Evolutionary conservation across 2,888 invertebrate genomes (phyloP).

Genomic region (Plebejus anna): DNA sequence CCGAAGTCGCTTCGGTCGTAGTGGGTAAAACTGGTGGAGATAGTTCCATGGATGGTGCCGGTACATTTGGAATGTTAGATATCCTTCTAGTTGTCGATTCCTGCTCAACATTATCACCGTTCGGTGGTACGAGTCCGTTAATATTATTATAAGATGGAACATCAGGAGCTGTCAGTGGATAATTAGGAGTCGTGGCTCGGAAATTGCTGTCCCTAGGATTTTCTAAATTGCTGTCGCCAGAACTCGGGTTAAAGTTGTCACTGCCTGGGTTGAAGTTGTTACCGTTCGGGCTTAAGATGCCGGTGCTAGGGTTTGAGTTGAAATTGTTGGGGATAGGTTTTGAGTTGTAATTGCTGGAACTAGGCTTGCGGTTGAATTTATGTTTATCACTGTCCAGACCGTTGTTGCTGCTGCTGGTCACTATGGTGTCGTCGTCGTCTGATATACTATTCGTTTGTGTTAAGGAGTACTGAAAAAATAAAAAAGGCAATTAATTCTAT

Average conservation of each 20-base stretch:
- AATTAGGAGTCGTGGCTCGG: background rate
- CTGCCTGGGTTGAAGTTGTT: slow-evolving; percentile 63
- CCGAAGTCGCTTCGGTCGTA: slow-evolving; percentile 47
- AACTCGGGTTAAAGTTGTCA: slow-evolving; percentile 65
- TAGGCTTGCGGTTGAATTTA: slow-evolving; percentile 61
- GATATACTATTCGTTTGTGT: slow-evolving; percentile 67
- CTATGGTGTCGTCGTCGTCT: slow-evolving; percentile 60
- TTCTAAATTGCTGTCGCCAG: background rate
- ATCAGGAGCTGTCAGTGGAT: background rate
- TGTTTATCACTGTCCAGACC: slow-evolving; percentile 66
- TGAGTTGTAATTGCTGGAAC: background rate
- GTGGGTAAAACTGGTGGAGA: slow-evolving; percentile 53
- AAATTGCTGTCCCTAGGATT: slow-evolving; percentile 1
- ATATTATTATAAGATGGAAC: background rate
- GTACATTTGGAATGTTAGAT: slow-evolving; percentile 31
- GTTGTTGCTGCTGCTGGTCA: slow-evolving; percentile 60
- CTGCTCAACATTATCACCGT: background rate
- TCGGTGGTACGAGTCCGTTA: background rate
- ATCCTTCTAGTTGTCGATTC: background rate
- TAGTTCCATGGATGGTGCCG: slow-evolving; percentile 52
- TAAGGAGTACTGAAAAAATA: slow-evolving; percentile 59
- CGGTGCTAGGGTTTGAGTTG: background rate
- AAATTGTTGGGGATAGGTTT: background rate
- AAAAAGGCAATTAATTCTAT: background rate
- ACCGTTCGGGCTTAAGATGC: slow-evolving; percentile 41